These are phyloP conservation scores for Spinus olivaceus DNA, from an alignment of 2,797 vertebrate species.

Conservation along the genomic window DNA sequence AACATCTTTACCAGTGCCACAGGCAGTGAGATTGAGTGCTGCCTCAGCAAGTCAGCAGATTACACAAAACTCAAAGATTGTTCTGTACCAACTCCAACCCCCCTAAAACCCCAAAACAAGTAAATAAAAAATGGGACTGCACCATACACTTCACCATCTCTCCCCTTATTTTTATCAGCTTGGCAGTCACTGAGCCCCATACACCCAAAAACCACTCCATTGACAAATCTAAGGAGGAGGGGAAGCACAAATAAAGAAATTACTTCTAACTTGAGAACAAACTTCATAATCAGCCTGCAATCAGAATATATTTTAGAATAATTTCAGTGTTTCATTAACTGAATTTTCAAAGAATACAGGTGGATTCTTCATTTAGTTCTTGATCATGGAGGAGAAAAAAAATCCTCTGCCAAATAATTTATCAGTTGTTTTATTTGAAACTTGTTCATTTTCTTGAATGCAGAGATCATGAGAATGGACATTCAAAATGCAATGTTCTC, in stretches of 20 bases:
- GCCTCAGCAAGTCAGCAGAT: background rate
- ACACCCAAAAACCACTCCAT: background rate
- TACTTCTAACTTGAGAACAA: background rate
- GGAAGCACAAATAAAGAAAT: background rate
- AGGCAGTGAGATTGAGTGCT: background rate
- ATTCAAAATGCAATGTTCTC: background rate
- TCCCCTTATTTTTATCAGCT: background rate
- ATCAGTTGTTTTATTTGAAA: background rate
- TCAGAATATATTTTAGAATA: background rate
- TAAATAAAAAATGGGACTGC: background rate
- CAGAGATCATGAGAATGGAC: background rate
- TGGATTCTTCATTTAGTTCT: background rate
- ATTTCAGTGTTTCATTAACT: background rate
- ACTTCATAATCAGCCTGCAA: background rate
- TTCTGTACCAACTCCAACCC: background rate
- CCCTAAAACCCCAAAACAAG: background rate
- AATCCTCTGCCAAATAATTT: background rate
- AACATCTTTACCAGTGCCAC: background rate
- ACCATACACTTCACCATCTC: background rate
- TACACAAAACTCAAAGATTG: background rate
- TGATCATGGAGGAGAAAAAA: background rate
- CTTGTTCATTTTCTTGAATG: background rate
- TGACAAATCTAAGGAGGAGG: background rate
- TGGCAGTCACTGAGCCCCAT: background rate
- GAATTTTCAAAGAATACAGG: background rate